phyloP scores from a whole-genome alignment of 2,113 vertebrate genomes.

The Albula goreensis region DNA sequence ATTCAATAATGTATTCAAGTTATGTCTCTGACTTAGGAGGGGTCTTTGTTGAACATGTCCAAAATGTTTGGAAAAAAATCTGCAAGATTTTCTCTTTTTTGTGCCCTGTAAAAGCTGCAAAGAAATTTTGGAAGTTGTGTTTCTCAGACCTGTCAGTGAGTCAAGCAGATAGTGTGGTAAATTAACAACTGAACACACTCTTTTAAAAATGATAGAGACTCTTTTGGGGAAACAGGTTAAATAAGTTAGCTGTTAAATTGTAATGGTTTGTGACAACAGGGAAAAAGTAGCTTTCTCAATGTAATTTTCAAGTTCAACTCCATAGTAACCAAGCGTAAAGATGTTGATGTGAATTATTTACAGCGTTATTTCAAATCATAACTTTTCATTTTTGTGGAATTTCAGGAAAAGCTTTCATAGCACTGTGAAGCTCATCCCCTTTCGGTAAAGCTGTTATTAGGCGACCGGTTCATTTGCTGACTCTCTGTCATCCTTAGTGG shows the following conservation, averaged over 20 bases:
- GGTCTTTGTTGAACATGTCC: constrained; percentile 13
- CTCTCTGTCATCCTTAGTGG: too few species aligned
- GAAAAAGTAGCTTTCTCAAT: not conserved
- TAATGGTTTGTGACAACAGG: not conserved
- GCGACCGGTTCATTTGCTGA: not conserved
- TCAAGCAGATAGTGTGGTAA: not conserved
- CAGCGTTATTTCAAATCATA: not conserved
- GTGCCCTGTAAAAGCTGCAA: not conserved
- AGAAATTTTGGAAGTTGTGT: not conserved
- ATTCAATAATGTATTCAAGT: constrained; percentile 44
- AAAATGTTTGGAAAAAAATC: not conserved
- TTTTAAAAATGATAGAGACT: too few species aligned
- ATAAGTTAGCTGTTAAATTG: not conserved
- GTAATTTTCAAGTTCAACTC: not conserved
- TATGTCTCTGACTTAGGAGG: constrained; percentile 48
- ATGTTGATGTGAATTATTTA: not conserved
- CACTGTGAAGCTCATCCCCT: not conserved
- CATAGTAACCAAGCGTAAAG: not conserved
- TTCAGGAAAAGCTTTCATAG: not conserved
- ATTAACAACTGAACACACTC: not conserved
- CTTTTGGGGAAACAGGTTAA: not conserved
- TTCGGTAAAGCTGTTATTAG: not conserved
- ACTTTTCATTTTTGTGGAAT: not conserved
- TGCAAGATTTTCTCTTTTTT: not conserved
- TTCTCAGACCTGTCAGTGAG: not conserved